Evolutionary conservation across 2,888 invertebrate species (phyloP).

Genomic region (Ormia ochracea): DNA sequence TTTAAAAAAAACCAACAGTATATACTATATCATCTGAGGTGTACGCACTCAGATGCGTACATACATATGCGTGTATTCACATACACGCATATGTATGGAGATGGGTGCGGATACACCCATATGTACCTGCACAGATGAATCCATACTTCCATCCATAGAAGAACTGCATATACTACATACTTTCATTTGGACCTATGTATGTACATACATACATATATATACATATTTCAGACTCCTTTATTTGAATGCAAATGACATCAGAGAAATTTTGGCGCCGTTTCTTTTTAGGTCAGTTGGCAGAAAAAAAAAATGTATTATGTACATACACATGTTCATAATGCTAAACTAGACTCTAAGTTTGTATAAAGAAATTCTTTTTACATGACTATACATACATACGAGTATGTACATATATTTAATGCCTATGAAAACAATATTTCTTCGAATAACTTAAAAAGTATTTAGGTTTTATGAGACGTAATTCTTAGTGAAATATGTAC

Average conservation of each 20-base stretch:
- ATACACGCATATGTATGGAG: background rate
- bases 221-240: background rate
- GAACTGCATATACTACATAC: background rate
- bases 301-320: too few relatives aligned
- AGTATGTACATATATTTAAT: too few relatives aligned
- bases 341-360: too few relatives aligned
- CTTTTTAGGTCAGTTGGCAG: slow-evolving; percentile 62
- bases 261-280: slow-evolving; percentile 63
- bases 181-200: background rate
- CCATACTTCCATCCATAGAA: slow-evolving; percentile 24
- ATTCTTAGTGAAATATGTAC: too few relatives aligned
- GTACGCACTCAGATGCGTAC: background rate
- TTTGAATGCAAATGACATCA: slow-evolving; percentile 55
- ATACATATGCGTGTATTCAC: background rate
- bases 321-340: too few relatives aligned
- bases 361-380: too few relatives aligned
- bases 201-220: background rate
- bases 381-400: too few relatives aligned
- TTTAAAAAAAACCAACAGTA: too few relatives aligned
- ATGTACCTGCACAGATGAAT: slow-evolving; percentile 4
- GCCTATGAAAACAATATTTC: too few relatives aligned
- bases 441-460: too few relatives aligned
- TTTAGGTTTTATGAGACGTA: too few relatives aligned
- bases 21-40: too few relatives aligned
- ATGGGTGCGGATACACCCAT: background rate